Evolutionary conservation across 2,888 invertebrate genomes (phyloP).

Genomic region (Temnothorax rugatulus): DNA sequence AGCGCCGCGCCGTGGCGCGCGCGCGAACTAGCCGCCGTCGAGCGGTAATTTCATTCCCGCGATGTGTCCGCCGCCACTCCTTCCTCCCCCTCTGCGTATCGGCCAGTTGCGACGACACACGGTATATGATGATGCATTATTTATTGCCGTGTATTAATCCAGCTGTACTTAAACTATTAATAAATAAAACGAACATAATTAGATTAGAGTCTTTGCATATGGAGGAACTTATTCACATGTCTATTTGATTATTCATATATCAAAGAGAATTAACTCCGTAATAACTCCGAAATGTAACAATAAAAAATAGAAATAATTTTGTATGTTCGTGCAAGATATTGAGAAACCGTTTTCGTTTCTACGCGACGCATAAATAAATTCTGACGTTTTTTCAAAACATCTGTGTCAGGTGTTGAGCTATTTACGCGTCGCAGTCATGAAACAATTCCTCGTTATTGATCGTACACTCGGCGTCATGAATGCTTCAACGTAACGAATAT

Average conservation of each 20-base stretch:
- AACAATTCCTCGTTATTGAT: slow-evolving; percentile 17
- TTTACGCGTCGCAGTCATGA: not conserved
- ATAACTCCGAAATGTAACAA: too few relatives aligned
- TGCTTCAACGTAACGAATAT: not conserved
- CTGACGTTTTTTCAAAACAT: not conserved
- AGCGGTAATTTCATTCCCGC: slow-evolving; percentile 66
- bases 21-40: slow-evolving; percentile 1
- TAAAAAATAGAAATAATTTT: not conserved
- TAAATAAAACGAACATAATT: not conserved
- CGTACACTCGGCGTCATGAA: not conserved
- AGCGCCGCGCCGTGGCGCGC: slow-evolving; percentile 65
- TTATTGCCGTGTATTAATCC: not conserved
- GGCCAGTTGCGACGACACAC: not conserved
- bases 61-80: not conserved
- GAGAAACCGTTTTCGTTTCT: not conserved
- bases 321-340: not conserved
- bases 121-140: slow-evolving; percentile 8
- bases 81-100: not conserved
- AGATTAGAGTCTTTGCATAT: too few relatives aligned
- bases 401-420: not conserved
- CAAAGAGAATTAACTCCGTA: too few relatives aligned
- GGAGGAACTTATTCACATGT: too few relatives aligned
- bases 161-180: not conserved
- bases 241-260: too few relatives aligned
- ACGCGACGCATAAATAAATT: not conserved